Conservation (phyloP, 92 coral and sea anemone genomes). For the Zoanthus sansibaricus region DNA sequence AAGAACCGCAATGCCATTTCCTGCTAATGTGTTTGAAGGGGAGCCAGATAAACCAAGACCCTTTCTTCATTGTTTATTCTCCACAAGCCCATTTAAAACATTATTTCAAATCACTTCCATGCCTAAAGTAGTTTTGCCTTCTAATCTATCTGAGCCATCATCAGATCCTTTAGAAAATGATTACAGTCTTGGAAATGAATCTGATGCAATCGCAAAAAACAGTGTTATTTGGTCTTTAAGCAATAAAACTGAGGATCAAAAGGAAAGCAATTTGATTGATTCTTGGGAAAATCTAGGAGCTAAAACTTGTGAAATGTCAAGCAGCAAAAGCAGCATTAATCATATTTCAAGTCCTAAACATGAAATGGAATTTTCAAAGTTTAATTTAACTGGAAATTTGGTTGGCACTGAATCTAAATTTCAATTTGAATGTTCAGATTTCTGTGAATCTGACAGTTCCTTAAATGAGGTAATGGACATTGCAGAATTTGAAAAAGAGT, state of each 20-base stretch:
- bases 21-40: slow-evolving; percentile 72
- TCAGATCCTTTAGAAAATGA: neutral
- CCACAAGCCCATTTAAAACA: slow-evolving; percentile 82
- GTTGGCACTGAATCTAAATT: slow-evolving; percentile 54
- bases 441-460: slow-evolving; percentile 79
- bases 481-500: slow-evolving; percentile 95
- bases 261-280: slow-evolving; percentile 7
- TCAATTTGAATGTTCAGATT: slow-evolving; percentile 51
- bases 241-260: neutral
- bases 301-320: neutral
- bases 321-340: slow-evolving; percentile 1
- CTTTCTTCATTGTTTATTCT: slow-evolving; percentile 83
- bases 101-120: slow-evolving; percentile 59
- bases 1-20: slow-evolving; percentile 52
- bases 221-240: neutral
- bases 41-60: slow-evolving; percentile 78
- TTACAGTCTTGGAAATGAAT: neutral
- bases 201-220: neutral
- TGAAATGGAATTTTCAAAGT: slow-evolving; percentile 76
- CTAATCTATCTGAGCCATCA: neutral
- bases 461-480: slow-evolving; percentile 71
- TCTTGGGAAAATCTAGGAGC: slow-evolving; percentile 36
- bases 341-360: slow-evolving; percentile 24
- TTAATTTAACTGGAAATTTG: slow-evolving; percentile 81
- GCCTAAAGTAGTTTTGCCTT: slow-evolving; percentile 37